Base-by-base conservation (phyloP, 2,113 vertebrate genomes). In the Rhizomys pruinosus region DNA sequence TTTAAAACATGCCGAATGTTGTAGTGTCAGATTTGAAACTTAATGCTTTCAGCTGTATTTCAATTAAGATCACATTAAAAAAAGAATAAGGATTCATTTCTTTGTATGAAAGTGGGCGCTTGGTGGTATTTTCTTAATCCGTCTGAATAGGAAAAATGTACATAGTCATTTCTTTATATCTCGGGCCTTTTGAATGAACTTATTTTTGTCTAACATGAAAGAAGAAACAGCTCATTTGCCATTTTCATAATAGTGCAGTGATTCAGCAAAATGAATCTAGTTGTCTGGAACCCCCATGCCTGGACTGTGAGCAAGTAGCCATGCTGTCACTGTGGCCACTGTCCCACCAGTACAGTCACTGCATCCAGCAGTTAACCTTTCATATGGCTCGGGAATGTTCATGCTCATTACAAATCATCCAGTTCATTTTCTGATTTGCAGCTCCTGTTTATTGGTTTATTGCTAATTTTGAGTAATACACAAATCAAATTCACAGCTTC, bases 121-220 rank as follows among this genome's bases (percentile, higher is more conserved):
- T 79, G 61, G 44, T 84, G 84, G 74, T 78, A 93, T 96, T 96
- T 95, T 95, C 88, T 94, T 81, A 78, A 47, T 94, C 95, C 94
- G 91, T 93, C 77, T 96, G 90, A 95, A 93, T 90, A 85, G 59
- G 61, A 94, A 96, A 92, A 96, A 90, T 92, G 82, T 82, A 47
- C 61, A 2, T n/a, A 72, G 64, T 93, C 74, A 9, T 96, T 93
- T 76, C 71, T 82, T 86, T 76, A 81, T 79, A 47, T 86, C 64
- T 79, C 42, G 34, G 22, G 11, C 42, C 23, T 74, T 80, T 72
- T 94, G 92, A 93, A 13, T 90, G 88, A 79, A 87, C 68, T 82
- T 95, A 63, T 68, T 92, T 82, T 76, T 92, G 44, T 95, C 80
- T 92, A 61, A 90, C 77, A 76, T 89, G 90, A 96, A 89, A 88